A percentile compares a stretch with the other conserved stretches of the same genome.
Conservation (phyloP, 1,140 invertebrate genomes). For the Tribolium castaneum region DNA sequence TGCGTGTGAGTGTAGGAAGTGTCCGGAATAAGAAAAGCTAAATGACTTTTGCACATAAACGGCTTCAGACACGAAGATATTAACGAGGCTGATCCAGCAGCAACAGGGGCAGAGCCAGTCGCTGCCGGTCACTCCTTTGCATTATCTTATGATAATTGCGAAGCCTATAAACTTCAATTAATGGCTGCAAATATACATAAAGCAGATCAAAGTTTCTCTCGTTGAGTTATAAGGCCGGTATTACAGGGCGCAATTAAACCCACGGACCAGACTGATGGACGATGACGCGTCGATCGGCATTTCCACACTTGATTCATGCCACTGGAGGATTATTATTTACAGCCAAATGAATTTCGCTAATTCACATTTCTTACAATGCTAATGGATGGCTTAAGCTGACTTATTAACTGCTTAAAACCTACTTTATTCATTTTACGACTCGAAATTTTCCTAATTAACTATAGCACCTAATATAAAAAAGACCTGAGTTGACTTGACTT, state of each 20-base stretch:
- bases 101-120: slow-evolving; percentile 2
- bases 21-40: slow-evolving; percentile 48
- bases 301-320: slow-evolving; percentile 58
- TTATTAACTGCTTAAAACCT: background rate
- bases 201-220: slow-evolving; percentile 61
- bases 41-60: slow-evolving; percentile 54
- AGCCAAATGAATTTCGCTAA: slow-evolving; percentile 16
- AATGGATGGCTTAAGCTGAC: background rate
- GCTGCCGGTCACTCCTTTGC: slow-evolving; percentile 58
- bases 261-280: slow-evolving; percentile 62
- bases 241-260: slow-evolving; percentile 60
- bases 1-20: slow-evolving; percentile 50
- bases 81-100: slow-evolving; percentile 10
- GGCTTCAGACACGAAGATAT: slow-evolving; percentile 29
- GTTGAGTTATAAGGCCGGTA: slow-evolving; percentile 60
- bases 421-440: no score
- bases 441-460: no score
- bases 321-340: slow-evolving; percentile 10
- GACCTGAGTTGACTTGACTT: background rate
- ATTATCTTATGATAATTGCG: slow-evolving; percentile 64
- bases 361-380: slow-evolving; percentile 1
- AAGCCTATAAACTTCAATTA: slow-evolving; percentile 63
- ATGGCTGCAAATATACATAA: slow-evolving; percentile 61
- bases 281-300: slow-evolving; percentile 59
- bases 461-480: no score